Conservation (phyloP, 2,888 invertebrate genomes). For the Stictocephala bisonia region DNA sequence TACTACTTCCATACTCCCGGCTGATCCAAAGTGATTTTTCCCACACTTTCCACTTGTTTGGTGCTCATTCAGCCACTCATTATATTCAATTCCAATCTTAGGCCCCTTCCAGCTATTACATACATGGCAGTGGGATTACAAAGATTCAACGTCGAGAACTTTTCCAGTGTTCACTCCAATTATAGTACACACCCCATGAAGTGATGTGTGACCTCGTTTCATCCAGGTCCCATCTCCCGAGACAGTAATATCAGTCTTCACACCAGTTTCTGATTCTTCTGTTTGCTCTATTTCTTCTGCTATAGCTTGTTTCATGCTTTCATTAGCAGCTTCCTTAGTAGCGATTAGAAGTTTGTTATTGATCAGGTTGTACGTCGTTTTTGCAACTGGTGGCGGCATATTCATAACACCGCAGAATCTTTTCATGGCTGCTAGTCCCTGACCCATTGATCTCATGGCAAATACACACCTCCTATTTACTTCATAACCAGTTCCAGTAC, state of each 20-base stretch:
- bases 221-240: slow-evolving; percentile 32
- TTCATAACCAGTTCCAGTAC: too few relatives aligned
- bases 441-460: too few relatives aligned
- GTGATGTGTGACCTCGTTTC: slow-evolving; percentile 14
- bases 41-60: slow-evolving; percentile 10
- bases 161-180: slow-evolving; percentile 13
- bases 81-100: slow-evolving; percentile 4
- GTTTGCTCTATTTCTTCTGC: slow-evolving; percentile 15
- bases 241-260: neutral
- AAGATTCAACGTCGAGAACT: slow-evolving; percentile 8
- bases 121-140: slow-evolving; percentile 1
- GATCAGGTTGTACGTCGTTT: slow-evolving; percentile 9
- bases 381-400: too few relatives aligned
- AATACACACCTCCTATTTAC: too few relatives aligned
- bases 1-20: slow-evolving; percentile 48
- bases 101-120: slow-evolving; percentile 21
- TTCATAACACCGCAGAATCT: too few relatives aligned
- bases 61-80: slow-evolving; percentile 11
- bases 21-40: slow-evolving; percentile 11
- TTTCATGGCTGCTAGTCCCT: too few relatives aligned
- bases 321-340: slow-evolving; percentile 6
- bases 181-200: slow-evolving; percentile 13
- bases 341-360: slow-evolving; percentile 1
- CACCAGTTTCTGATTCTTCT: neutral
- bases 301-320: neutral